Percentiles rank a stretch among this genome's conserved stretches.
These are phyloP conservation scores for Ceyx melanurus DNA, from an alignment of 2,113 vertebrate species.

Conservation along the genomic window DNA sequence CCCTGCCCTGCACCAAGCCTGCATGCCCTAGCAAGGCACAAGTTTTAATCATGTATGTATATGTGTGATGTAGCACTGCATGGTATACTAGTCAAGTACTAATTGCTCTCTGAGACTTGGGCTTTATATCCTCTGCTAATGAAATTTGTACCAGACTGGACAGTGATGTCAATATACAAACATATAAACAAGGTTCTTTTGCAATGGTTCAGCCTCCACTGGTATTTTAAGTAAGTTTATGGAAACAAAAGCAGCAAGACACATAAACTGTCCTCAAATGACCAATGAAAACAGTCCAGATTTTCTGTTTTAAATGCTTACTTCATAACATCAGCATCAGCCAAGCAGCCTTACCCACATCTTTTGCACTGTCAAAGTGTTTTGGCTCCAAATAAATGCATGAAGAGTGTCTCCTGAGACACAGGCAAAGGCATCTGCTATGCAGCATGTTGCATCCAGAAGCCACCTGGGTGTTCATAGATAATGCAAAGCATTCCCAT, in stretches of 20 bases:
- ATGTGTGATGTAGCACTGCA: neutral
- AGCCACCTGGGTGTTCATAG: conserved; percentile 20
- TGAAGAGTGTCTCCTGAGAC: neutral
- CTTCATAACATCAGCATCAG: neutral
- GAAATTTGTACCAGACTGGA: neutral
- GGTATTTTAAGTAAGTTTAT: conserved; percentile 1
- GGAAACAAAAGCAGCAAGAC: neutral
- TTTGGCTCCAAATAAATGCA: neutral
- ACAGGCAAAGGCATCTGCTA: neutral
- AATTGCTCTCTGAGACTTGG: neutral
- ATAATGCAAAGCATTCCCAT: neutral
- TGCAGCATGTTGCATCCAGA: neutral
- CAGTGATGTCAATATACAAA: neutral
- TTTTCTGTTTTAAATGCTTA: neutral
- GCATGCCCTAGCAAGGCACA: neutral
- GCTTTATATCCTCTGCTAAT: neutral
- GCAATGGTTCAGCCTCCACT: conserved; percentile 1
- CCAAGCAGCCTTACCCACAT: neutral
- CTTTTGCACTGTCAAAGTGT: neutral
- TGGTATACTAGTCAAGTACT: neutral
- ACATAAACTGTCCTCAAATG: neutral
- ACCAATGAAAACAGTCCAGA: neutral
- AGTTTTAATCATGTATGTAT: neutral
- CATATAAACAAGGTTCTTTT: neutral
- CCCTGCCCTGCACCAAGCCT: neutral